phyloP scores from a whole-genome alignment of 2,797 vertebrate genomes.

The Acipenser oxyrinchus region DNA sequence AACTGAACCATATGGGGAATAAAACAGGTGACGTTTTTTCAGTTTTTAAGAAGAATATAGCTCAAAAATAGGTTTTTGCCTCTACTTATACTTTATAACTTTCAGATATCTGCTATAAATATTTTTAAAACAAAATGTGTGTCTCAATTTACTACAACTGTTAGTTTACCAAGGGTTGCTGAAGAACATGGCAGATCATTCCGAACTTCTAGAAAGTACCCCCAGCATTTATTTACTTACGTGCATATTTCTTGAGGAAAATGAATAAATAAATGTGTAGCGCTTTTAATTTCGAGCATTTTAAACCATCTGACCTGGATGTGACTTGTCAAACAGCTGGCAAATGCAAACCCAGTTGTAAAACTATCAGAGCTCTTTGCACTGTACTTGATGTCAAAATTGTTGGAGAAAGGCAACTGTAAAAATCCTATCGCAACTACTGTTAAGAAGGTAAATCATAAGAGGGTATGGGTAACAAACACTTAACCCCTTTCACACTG shows the following conservation, averaged over 20 bases:
- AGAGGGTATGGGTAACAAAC: too few species aligned
- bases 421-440: too few species aligned
- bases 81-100: slow-evolving; percentile 81
- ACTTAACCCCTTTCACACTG: too few species aligned
- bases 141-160: slow-evolving; percentile 91
- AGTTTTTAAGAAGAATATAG: slow-evolving; percentile 69
- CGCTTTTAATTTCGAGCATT: slow-evolving; percentile 27
- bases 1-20: slow-evolving; percentile 47
- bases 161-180: slow-evolving; percentile 79
- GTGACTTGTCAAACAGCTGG: slow-evolving; percentile 50
- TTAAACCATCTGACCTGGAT: slow-evolving; percentile 46
- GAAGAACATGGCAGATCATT: slow-evolving; percentile 65
- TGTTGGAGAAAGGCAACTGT: too few species aligned
- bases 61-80: slow-evolving; percentile 68
- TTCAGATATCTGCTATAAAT: slow-evolving; percentile 89
- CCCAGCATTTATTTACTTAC: slow-evolving; percentile 63
- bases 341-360: too few species aligned
- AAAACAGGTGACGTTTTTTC: slow-evolving; percentile 52
- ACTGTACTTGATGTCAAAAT: too few species aligned
- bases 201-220: slow-evolving; percentile 71
- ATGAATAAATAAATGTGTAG: too few species aligned
- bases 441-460: too few species aligned
- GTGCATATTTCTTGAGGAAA: too few species aligned
- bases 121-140: slow-evolving; percentile 84
- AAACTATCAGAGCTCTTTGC: too few species aligned